These are phyloP conservation scores for Apodemia mormo DNA, from an alignment of 2,888 invertebrate genomes.

Conservation along the genomic window DNA sequence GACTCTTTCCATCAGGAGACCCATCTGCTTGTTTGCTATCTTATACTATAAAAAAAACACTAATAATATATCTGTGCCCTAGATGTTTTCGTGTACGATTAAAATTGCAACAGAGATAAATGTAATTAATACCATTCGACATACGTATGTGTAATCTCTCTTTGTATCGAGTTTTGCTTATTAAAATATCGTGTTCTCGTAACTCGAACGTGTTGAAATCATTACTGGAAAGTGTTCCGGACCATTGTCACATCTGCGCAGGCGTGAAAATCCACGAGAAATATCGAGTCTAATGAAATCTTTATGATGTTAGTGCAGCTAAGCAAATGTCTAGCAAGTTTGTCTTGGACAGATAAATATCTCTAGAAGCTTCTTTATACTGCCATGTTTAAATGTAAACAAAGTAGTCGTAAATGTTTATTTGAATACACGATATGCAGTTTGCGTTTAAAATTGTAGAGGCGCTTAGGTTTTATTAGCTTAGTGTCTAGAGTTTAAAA, in stretches of 20 bases:
- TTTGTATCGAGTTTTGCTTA: slow-evolving; percentile 7
- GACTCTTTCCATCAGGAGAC: too few species aligned
- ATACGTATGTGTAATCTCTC: slow-evolving; percentile 6
- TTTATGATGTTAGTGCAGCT: slow-evolving; percentile 29
- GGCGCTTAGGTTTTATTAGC: background rate
- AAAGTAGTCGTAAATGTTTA: slow-evolving; percentile 9
- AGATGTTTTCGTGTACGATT: too few species aligned
- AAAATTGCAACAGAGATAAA: too few species aligned
- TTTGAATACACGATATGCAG: slow-evolving; percentile 5
- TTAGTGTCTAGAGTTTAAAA: background rate
- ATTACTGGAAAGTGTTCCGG: slow-evolving; percentile 71
- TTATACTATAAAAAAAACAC: too few species aligned
- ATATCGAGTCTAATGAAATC: slow-evolving; percentile 25
- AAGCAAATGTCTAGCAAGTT: slow-evolving; percentile 20
- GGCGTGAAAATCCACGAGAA: slow-evolving; percentile 48
- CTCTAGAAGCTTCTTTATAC: background rate
- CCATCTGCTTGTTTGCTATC: too few species aligned
- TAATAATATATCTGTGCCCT: too few species aligned
- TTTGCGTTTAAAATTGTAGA: slow-evolving; percentile 6
- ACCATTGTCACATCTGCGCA: slow-evolving; percentile 45
- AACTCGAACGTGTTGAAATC: slow-evolving; percentile 62
- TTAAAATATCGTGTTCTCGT: slow-evolving; percentile 57
- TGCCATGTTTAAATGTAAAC: slow-evolving; percentile 5
- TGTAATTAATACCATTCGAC: background rate
- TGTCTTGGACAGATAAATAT: background rate